Conservation (phyloP, 2,888 invertebrate species). For the Nemoura dubitans region DNA sequence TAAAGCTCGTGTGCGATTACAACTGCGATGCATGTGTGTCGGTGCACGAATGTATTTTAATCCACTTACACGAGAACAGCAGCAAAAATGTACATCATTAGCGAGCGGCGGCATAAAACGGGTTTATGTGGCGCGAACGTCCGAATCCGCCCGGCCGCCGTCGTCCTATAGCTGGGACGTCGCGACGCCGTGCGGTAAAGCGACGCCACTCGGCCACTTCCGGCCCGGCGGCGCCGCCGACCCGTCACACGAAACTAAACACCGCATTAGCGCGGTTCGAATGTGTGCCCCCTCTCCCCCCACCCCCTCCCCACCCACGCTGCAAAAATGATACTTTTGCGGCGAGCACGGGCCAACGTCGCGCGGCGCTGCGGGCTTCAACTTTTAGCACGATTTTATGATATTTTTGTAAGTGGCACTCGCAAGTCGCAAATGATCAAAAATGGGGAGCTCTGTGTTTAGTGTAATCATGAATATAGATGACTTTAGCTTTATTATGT, state of each 20-base stretch:
- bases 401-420: no score
- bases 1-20: neutral
- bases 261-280: neutral
- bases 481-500: neutral
- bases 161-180: neutral
- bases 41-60: neutral
- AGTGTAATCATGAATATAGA: no score
- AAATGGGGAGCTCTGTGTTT: no score
- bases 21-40: neutral
- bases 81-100: neutral
- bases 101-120: neutral
- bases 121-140: neutral
- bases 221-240: neutral
- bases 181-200: neutral
- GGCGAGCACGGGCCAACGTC: no score
- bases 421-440: no score
- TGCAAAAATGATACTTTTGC: no score
- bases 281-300: no score
- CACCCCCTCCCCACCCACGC: no score
- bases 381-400: no score
- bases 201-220: constrained; percentile 17
- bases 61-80: neutral
- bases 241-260: neutral
- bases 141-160: neutral
- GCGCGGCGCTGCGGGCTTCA: no score